phyloP scores from a whole-genome alignment of 2,888 invertebrate genomes.

The Lycia hirtaria region DNA sequence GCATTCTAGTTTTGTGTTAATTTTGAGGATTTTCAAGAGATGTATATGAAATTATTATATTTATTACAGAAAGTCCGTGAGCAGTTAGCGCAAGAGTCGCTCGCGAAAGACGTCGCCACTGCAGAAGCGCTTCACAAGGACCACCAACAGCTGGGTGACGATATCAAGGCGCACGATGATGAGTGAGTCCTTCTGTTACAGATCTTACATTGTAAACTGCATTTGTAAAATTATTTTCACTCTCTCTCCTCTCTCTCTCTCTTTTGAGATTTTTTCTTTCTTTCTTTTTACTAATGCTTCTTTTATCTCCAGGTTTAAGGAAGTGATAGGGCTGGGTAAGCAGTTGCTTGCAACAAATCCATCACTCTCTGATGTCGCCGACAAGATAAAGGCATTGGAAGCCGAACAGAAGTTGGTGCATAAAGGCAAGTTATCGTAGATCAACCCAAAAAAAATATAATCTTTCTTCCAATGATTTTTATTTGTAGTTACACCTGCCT shows the following conservation, averaged over 20 bases:
- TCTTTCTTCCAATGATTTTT: too few species aligned
- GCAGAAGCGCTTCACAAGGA: conserved; percentile 95
- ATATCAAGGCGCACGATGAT: conserved; percentile 95
- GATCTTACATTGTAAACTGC: too few species aligned
- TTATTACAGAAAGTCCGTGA: conserved; percentile 90
- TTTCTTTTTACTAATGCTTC: background rate
- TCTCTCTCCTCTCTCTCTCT: too few species aligned
- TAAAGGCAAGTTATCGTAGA: conserved; percentile 82
- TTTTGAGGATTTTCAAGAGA: too few species aligned
- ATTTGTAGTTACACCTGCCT: too few species aligned
- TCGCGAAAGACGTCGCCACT: conserved; percentile 95
- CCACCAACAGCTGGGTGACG: conserved; percentile 95
- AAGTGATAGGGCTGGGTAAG: conserved; percentile 91
- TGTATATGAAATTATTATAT: too few species aligned
- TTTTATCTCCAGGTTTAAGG: conserved; percentile 86
- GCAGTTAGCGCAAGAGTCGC: conserved; percentile 91
- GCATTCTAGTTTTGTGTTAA: too few species aligned
- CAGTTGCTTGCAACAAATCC: conserved; percentile 92
- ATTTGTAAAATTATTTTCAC: too few species aligned
- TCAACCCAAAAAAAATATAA: too few species aligned
- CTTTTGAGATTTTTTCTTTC: too few species aligned
- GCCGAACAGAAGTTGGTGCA: conserved; percentile 91
- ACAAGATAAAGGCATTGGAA: conserved; percentile 89
- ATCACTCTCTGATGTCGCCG: conserved; percentile 90
- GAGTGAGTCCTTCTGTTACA: conserved; percentile 89